Conservation (phyloP, 2,888 invertebrate species). For the Ypsolopha sequella region DNA sequence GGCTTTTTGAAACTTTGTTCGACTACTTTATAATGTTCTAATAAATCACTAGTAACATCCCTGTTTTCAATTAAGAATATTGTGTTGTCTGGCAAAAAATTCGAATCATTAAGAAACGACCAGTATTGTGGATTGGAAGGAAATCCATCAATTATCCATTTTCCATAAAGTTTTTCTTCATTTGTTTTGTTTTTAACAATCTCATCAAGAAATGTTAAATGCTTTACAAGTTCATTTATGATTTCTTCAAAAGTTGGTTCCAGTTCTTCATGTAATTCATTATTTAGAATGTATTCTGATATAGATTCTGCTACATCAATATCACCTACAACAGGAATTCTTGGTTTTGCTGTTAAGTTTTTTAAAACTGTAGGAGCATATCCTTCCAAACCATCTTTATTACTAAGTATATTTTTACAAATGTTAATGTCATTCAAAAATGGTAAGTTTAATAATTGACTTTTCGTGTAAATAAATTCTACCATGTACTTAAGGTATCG, state of each 20-base stretch:
- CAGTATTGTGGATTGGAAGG: conserved; percentile 61
- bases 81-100: conserved; percentile 66
- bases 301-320: conserved; percentile 53
- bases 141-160: conserved; percentile 74
- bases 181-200: neutral
- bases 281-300: conserved; percentile 33
- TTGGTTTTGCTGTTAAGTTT: conserved; percentile 26
- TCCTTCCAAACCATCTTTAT: conserved; percentile 23
- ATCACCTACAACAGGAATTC: conserved; percentile 51
- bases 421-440: conserved; percentile 31
- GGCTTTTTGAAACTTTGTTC: conserved; percentile 30
- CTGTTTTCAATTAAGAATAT: conserved; percentile 65
- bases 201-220: neutral
- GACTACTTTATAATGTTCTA: conserved; percentile 42
- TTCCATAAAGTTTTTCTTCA: conserved; percentile 38
- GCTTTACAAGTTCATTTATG: neutral
- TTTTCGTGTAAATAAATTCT: too few species aligned
- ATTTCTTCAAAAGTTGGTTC: conserved; percentile 51
- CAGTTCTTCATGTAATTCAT: conserved; percentile 50
- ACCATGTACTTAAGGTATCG: neutral
- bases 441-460: conserved; percentile 20
- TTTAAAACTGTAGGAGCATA: conserved; percentile 47
- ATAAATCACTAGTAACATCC: conserved; percentile 40
- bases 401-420: conserved; percentile 24
- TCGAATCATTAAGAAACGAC: conserved; percentile 42